Percentiles rank a stretch among this genome's conserved stretches.
phyloP scores from a whole-genome alignment of 2,888 invertebrate species.

The Epirrhoe alternata region DNA sequence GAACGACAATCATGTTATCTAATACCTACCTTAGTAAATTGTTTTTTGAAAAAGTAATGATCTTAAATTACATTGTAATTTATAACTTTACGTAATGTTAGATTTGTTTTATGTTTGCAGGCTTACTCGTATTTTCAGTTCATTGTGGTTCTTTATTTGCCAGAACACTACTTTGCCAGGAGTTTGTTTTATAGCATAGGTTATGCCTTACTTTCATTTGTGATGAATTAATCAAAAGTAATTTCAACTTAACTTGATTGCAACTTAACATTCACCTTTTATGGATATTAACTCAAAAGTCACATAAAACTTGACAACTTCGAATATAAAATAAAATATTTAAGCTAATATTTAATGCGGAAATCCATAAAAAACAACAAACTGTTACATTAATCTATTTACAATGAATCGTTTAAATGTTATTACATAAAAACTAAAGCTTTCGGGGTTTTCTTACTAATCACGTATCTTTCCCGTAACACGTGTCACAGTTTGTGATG shows the following conservation, averaged over 20 bases:
- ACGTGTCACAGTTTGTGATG: no score
- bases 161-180: background rate
- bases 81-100: no score
- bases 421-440: no score
- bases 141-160: background rate
- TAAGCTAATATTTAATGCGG: background rate
- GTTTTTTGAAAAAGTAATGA: no score
- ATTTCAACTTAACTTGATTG: constrained; percentile 45
- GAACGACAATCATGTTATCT: background rate
- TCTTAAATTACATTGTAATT: no score
- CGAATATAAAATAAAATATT: constrained; percentile 1
- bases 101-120: background rate
- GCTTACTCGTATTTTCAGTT: no score
- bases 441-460: no score
- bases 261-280: constrained; percentile 45
- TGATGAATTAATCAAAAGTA: constrained; percentile 35
- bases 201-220: constrained; percentile 12
- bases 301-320: constrained; percentile 43
- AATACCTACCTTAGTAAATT: no score
- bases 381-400: background rate
- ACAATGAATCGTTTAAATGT: background rate
- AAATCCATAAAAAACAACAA: background rate
- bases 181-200: constrained; percentile 5
- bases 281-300: constrained; percentile 50
- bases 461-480: no score